These are phyloP conservation scores for Rhynchotus rufescens DNA, from an alignment of 2,797 vertebrate genomes.

Conservation along the genomic window DNA sequence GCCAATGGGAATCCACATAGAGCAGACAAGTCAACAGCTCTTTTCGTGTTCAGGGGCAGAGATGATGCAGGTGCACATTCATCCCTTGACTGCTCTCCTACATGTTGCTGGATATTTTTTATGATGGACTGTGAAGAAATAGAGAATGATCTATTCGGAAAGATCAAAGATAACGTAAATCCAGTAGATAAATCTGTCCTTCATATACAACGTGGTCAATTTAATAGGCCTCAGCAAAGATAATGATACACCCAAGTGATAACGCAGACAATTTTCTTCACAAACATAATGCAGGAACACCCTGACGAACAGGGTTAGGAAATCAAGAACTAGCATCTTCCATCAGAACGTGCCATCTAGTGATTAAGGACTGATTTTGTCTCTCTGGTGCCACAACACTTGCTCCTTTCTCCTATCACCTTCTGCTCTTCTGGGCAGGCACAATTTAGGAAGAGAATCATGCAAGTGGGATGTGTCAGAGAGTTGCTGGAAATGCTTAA, in stretches of 20 bases:
- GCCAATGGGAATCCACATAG: not conserved
- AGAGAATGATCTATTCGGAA: not conserved
- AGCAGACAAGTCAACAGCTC: not conserved
- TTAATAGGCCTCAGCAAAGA: not conserved
- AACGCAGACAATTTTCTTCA: not conserved
- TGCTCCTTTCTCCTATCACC: not conserved
- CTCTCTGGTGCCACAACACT: not conserved
- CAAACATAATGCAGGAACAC: not conserved
- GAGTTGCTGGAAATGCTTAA: not conserved
- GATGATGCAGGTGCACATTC: not conserved
- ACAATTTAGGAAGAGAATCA: not conserved
- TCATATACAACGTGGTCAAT: not conserved
- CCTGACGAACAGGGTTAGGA: not conserved
- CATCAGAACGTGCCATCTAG: not conserved
- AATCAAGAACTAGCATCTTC: not conserved
- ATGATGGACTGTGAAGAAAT: not conserved
- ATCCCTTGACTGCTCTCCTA: not conserved
- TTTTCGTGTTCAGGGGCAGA: not conserved
- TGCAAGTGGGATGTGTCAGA: not conserved
- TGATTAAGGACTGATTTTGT: not conserved
- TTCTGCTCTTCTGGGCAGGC: not conserved
- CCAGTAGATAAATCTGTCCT: not conserved
- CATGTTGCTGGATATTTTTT: not conserved
- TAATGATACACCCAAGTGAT: not conserved
- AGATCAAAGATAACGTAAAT: not conserved